These are phyloP conservation scores for Prionailurus bengalensis DNA, from an alignment of 2,113 vertebrate species.

Conservation along the genomic window DNA sequence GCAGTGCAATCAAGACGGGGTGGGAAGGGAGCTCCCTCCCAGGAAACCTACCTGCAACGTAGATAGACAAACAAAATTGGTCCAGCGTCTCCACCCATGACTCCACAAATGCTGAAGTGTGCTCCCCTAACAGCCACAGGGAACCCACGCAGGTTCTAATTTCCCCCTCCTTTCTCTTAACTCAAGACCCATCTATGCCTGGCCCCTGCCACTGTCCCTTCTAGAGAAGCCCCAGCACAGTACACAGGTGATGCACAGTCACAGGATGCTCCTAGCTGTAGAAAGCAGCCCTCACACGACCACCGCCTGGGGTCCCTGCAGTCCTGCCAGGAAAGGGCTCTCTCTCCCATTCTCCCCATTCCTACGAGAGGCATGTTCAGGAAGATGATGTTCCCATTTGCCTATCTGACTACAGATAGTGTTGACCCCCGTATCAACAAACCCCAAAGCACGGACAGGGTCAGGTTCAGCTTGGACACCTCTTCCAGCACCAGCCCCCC, in stretches of 20 bases:
- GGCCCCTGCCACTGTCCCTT: rapidly evolving
- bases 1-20: not conserved
- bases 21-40: not conserved
- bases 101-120: rapidly evolving
- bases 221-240: not conserved
- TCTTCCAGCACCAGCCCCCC: not conserved
- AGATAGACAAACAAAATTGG: rapidly evolving
- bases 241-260: rapidly evolving
- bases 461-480: not conserved
- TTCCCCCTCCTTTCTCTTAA: not conserved
- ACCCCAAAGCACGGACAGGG: not conserved
- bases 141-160: rapidly evolving
- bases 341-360: no score
- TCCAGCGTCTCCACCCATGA: rapidly evolving
- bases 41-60: rapidly evolving
- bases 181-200: not conserved
- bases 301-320: rapidly evolving
- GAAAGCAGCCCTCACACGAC: not conserved
- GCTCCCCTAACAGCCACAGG: not conserved
- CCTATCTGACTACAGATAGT: not conserved
- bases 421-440: not conserved
- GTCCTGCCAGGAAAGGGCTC: not conserved
- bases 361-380: not conserved
- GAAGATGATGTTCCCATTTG: not conserved
- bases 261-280: rapidly evolving